A percentile compares a stretch with the other conserved stretches of the same genome.
Evolutionary conservation across 92 coral and sea anemone species (phyloP).

Genomic region (Siderastrea siderea): DNA sequence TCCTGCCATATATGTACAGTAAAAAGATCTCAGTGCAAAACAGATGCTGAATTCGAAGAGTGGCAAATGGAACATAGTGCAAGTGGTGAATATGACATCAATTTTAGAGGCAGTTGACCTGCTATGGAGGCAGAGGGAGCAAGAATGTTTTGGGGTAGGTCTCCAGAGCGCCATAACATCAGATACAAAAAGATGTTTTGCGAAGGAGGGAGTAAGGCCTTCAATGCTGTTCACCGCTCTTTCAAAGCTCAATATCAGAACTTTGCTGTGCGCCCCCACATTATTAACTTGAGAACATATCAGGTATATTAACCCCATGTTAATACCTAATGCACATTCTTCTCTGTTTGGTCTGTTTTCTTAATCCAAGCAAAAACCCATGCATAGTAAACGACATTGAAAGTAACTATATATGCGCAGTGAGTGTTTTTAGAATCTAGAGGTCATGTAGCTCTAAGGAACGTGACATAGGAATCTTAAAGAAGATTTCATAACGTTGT

Average conservation of each 20-base stretch:
- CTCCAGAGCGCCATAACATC: too few relatives aligned
- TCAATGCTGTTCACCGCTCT: background rate
- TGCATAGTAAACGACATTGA: background rate
- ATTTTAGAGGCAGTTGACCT: too few relatives aligned
- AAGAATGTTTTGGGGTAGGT: too few relatives aligned
- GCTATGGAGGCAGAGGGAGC: too few relatives aligned
- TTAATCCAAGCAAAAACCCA: background rate
- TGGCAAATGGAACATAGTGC: too few relatives aligned
- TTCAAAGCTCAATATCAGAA: constrained; percentile 15
- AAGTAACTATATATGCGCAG: constrained; percentile 21
- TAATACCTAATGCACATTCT: background rate
- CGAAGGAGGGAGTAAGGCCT: too few relatives aligned
- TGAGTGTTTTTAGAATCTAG: constrained; percentile 21
- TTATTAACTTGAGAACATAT: background rate
- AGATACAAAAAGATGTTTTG: too few relatives aligned
- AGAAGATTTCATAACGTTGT: background rate
- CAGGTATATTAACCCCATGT: background rate
- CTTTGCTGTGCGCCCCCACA: constrained; percentile 32
- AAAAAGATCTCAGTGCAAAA: too few relatives aligned
- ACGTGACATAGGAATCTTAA: constrained; percentile 11
- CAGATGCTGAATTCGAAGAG: too few relatives aligned
- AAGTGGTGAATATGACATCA: too few relatives aligned
- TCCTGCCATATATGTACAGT: too few relatives aligned
- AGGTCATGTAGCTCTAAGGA: constrained; percentile 14
- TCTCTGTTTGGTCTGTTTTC: background rate